phyloP scores from a whole-genome alignment of 2,888 invertebrate species.

The Amaurobius ferox region DNA sequence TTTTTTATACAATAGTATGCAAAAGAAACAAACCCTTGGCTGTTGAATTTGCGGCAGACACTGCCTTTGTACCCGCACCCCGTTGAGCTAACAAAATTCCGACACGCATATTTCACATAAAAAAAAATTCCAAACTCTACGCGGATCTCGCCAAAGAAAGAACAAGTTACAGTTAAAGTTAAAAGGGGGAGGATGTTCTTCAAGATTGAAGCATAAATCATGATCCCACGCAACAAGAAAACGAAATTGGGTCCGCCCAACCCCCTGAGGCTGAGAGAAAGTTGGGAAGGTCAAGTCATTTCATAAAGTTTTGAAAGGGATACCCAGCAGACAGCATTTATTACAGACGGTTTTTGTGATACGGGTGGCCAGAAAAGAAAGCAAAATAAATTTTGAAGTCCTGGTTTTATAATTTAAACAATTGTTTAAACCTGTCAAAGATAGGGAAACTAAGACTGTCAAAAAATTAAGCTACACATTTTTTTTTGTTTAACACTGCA shows the following conservation, averaged over 20 bases:
- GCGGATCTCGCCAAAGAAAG: conserved; percentile 49
- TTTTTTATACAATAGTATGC: too few relatives aligned
- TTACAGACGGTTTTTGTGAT: conserved; percentile 12
- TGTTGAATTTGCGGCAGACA: not conserved
- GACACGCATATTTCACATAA: conserved; percentile 52
- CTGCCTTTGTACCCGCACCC: not conserved
- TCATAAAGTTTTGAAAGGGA: conserved; percentile 54
- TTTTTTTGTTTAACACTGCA: too few relatives aligned
- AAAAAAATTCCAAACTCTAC: conserved; percentile 38
- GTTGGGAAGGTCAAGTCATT: conserved; percentile 70
- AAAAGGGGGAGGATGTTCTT: conserved; percentile 15
- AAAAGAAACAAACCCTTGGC: too few relatives aligned
- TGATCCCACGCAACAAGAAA: conserved; percentile 66
- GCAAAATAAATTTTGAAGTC: too few relatives aligned
- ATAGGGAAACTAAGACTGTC: too few relatives aligned
- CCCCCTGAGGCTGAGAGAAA: conserved; percentile 58
- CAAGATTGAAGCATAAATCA: conserved; percentile 68
- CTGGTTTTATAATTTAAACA: too few relatives aligned
- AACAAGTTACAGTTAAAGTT: conserved; percentile 52
- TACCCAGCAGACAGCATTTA: not conserved
- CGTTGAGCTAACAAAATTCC: conserved; percentile 42
- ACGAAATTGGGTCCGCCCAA: conserved; percentile 53
- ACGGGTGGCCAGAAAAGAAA: not conserved
- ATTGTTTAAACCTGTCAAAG: too few relatives aligned
- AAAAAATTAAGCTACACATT: too few relatives aligned